Percentiles rank a stretch among this genome's conserved stretches.
Evolutionary conservation across 2,888 invertebrate genomes (phyloP).

Genomic region (Caenorhabditis angaria): DNA sequence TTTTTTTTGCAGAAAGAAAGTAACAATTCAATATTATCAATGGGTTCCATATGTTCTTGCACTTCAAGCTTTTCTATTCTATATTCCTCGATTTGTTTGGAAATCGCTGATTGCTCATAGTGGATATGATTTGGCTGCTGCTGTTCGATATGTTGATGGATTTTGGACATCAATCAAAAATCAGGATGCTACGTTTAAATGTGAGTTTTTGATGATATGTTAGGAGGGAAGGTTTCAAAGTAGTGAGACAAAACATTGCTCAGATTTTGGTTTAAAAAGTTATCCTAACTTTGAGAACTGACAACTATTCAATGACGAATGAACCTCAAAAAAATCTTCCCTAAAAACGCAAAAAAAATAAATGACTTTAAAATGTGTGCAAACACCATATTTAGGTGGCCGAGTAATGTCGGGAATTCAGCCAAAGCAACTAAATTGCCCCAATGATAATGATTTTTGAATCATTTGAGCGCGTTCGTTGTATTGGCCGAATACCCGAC

Average conservation of each 20-base stretch:
- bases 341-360: too few relatives aligned
- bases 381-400: too few relatives aligned
- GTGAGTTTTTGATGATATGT: slow-evolving; percentile 15
- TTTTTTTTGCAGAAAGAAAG: slow-evolving; percentile 48
- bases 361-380: too few relatives aligned
- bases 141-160: slow-evolving; percentile 62
- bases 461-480: too few relatives aligned
- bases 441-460: too few relatives aligned
- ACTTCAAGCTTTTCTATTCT: slow-evolving; percentile 69
- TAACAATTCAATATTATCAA: slow-evolving; percentile 68
- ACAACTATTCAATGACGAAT: too few relatives aligned
- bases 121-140: slow-evolving; percentile 63
- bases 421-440: too few relatives aligned
- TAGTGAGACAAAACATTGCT: neutral
- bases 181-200: slow-evolving; percentile 46
- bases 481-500: too few relatives aligned
- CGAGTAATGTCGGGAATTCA: too few relatives aligned
- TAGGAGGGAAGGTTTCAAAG: neutral
- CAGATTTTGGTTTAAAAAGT: neutral
- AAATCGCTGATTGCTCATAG: slow-evolving; percentile 62
- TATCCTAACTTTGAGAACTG: too few relatives aligned
- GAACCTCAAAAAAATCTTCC: too few relatives aligned
- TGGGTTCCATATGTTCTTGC: slow-evolving; percentile 72
- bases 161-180: slow-evolving; percentile 56
- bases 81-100: slow-evolving; percentile 70